Conservation (phyloP, 2,888 invertebrate species). For the Amblyteles armatorius region DNA sequence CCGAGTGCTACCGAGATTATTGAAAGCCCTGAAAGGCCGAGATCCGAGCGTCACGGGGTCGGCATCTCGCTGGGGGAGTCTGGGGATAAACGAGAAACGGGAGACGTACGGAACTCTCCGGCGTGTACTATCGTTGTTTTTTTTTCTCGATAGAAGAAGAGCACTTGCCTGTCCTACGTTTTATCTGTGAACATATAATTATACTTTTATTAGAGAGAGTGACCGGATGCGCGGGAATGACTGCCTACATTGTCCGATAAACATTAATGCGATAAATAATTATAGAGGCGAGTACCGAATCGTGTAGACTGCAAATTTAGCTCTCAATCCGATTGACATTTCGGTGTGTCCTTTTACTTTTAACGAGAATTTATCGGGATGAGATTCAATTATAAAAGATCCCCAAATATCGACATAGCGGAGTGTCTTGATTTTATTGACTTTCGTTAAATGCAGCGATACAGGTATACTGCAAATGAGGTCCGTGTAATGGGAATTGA, state of each 20-base stretch:
- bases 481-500: not conserved
- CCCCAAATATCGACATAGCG: not conserved
- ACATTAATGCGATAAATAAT: slow-evolving; percentile 8
- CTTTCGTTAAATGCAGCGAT: not conserved
- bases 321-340: not conserved
- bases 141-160: not conserved
- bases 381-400: not conserved
- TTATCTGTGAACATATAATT: not conserved
- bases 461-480: not conserved
- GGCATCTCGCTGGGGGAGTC: slow-evolving; percentile 64
- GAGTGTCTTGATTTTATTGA: not conserved
- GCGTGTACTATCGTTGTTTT: not conserved
- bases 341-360: not conserved
- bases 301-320: not conserved
- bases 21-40: slow-evolving; percentile 65
- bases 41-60: slow-evolving; percentile 61
- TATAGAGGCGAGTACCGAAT: slow-evolving; percentile 8
- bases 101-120: slow-evolving; percentile 43
- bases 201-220: too few species aligned
- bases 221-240: slow-evolving; percentile 46
- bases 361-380: not conserved
- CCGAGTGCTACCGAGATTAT: slow-evolving; percentile 68
- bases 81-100: slow-evolving; percentile 59
- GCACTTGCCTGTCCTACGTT: not conserved
- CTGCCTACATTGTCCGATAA: slow-evolving; percentile 46